These are phyloP conservation scores for Diplogasteroides magnus DNA, from an alignment of 1,140 invertebrate species.

Conservation along the genomic window DNA sequence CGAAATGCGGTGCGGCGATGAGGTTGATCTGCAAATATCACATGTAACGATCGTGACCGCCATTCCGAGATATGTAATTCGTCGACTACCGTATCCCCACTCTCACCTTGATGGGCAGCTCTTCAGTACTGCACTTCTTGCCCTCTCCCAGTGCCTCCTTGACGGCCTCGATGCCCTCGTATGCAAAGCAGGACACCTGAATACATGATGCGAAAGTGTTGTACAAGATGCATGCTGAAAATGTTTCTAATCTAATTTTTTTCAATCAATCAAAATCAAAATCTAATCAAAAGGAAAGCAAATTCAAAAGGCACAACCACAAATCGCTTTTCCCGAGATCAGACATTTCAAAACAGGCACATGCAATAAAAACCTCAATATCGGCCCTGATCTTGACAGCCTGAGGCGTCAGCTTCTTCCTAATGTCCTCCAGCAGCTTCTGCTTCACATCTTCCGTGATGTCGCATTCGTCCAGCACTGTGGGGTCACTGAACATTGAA, in stretches of 20 bases:
- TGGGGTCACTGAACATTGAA: conserved; percentile 70
- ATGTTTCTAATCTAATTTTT: too few species aligned
- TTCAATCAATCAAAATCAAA: too few species aligned
- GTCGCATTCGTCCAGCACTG: conserved; percentile 89
- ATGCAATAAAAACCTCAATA: conserved; percentile 66
- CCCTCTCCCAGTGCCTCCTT: conserved; percentile 86
- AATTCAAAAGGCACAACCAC: not conserved
- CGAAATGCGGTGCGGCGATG: conserved; percentile 94
- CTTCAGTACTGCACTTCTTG: conserved; percentile 81
- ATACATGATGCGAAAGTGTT: not conserved
- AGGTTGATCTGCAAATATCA: conserved; percentile 77
- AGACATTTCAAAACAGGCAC: not conserved
- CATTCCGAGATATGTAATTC: too few species aligned
- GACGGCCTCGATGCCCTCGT: conserved; percentile 97
- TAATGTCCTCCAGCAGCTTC: conserved; percentile 87
- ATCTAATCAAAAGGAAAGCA: not conserved
- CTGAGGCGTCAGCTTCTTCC: conserved; percentile 90
- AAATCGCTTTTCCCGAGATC: too few species aligned
- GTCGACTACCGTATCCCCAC: too few species aligned
- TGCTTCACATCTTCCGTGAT: conserved; percentile 86
- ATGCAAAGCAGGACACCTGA: conserved; percentile 81
- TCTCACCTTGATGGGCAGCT: conserved; percentile 81
- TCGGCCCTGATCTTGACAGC: conserved; percentile 78
- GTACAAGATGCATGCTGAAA: conserved; percentile 60
- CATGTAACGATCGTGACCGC: too few species aligned